Base-by-base conservation (phyloP, 2,797 vertebrate species). In the Liparis tanakae region DNA sequence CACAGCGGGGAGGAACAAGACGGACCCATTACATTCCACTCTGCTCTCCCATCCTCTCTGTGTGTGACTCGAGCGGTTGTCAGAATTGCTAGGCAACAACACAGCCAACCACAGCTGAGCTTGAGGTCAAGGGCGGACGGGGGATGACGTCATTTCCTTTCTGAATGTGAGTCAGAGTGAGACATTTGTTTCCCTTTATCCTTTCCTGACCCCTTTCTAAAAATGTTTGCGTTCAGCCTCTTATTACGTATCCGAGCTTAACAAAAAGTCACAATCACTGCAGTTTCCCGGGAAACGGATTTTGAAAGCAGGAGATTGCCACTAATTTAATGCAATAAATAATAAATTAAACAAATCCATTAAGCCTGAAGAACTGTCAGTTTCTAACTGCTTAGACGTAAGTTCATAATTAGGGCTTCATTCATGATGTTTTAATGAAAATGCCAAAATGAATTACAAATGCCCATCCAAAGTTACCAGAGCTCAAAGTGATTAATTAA, bases 51-150 rank as follows among this genome's bases (percentile, higher is more conserved):
- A 10, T 70, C 70, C 43, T 72, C 50, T 73, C 37, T 41, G 37
- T 62, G 53, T 54, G 59, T 92, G 91, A 93, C 87, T 94, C 90
- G 87, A 74, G 51, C 74, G 33, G 90, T 85, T 80, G 90, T 93
- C 91, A 94, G 77, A 69, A 88, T 91, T 73, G 84, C 91, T 91
- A 91, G 84, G 93, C 87, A 92, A 94, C 93, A 79, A 70, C 68
- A 25, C 78, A 85, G 84, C 86, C 84, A 89, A 89, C 82, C 81
- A 86, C 66, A 73, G 82, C 71, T 17, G 14, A 81, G 85, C 59
- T 30, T 83, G 74, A 82, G 78, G 80, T 83, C 84, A 88, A 75
- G 85, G 80, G 76, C 67, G 25, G 78, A 74, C 59, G 20, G 74
- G 79, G 72, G 73, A 67, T 77, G 92, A 94, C 79, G 81, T 94